Conservation (phyloP, 2,113 vertebrate species). For the Phalacrocorax aristotelis region DNA sequence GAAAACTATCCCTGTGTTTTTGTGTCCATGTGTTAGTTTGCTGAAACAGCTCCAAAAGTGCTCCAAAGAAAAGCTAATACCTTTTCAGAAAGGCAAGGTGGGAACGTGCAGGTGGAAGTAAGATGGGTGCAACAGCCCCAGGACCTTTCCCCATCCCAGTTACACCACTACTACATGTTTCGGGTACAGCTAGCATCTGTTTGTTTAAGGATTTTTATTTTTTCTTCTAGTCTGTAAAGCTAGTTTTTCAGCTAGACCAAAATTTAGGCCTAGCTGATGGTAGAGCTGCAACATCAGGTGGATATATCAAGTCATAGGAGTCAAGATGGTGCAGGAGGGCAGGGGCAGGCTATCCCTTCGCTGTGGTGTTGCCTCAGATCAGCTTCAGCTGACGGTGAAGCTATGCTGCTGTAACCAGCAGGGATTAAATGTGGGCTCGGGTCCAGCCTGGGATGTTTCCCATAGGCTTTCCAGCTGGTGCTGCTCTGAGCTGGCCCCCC, state of each 20-base stretch:
- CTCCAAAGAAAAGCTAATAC: background rate
- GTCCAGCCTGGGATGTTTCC: background rate
- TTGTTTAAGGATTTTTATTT: background rate
- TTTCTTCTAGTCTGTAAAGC: background rate
- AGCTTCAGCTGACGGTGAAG: background rate
- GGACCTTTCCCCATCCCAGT: background rate
- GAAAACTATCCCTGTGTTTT: background rate
- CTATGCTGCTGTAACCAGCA: background rate
- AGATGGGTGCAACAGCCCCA: background rate
- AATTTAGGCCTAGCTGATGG: background rate
- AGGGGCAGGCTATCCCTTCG: background rate
- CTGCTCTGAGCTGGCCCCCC: background rate
- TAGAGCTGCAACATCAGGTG: background rate
- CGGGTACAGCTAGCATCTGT: background rate
- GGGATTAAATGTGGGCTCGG: background rate
- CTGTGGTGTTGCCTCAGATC: background rate
- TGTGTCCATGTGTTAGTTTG: background rate
- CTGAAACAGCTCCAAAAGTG: background rate
- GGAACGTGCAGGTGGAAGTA: background rate
- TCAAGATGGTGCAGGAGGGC: background rate
- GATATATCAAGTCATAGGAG: fast-evolving
- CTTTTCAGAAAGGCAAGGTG: no score
- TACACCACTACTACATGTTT: fast-evolving
- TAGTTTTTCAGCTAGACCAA: background rate
- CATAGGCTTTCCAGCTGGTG: background rate